Evolutionary conservation across 35 echinoderm and acorn worm species (phyloP).

Genomic region (Nesometra sesokonis): DNA sequence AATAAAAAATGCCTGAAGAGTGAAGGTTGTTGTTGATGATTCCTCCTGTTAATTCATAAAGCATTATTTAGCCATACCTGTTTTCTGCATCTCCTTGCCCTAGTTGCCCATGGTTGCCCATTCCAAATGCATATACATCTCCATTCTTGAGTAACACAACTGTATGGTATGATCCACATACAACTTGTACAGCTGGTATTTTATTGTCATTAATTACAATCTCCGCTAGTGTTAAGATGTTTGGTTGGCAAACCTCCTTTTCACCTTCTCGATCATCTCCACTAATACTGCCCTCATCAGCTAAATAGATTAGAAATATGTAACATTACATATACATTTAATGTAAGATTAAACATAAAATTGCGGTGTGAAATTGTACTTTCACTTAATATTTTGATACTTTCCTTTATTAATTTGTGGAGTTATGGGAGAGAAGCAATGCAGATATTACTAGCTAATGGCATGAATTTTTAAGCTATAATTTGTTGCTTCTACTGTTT

Average conservation of each 20-base stretch:
- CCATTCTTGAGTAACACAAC: constrained; percentile 83
- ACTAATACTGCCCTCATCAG: constrained; percentile 82
- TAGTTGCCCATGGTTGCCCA: constrained; percentile 66
- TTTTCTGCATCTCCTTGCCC: constrained; percentile 65
- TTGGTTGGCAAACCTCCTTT: constrained; percentile 53
- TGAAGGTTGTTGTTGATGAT: no score
- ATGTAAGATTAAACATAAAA: no score
- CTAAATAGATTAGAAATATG: not conserved
- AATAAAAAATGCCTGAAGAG: no score
- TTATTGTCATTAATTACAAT: constrained; percentile 50
- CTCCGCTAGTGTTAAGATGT: constrained; percentile 49
- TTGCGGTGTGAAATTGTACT: no score
- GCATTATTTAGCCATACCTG: constrained; percentile 23
- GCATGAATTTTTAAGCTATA: no score
- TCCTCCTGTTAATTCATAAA: no score
- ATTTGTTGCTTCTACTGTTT: no score
- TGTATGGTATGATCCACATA: constrained; percentile 81
- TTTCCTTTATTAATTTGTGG: no score
- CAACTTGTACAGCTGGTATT: constrained; percentile 41
- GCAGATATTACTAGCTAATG: no score
- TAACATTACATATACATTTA: not conserved
- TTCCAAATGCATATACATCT: constrained; percentile 91
- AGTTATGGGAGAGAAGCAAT: no score
- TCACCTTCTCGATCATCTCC: constrained; percentile 89
- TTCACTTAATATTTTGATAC: no score